Base-by-base conservation (phyloP, 2,888 invertebrate species). In the Chorisops tibialis region DNA sequence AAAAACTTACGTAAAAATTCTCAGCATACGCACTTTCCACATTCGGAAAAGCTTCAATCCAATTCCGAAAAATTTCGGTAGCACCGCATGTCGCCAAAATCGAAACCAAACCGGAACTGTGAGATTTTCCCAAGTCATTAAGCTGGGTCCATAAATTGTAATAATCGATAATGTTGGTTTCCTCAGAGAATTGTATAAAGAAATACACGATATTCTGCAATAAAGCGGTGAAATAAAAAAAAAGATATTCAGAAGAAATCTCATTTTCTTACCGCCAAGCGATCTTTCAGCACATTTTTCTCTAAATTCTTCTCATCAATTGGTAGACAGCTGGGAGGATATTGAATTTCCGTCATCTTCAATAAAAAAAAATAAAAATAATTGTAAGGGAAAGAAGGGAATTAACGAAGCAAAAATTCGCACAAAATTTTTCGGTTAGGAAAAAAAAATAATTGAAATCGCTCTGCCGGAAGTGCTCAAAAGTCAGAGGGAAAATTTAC, bases 161-260 rank as follows among this genome's bases (percentile, higher is more conserved):
- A 38, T 63, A 61, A 3, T 50, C 24, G 12, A 35, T 41, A 50
- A 61, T 56, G 37, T 63, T 58, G 12, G 5, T 22, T 9, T 50
- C 22, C 11, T 45, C 24, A 7, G 60, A 48, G 35, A 56, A 63
- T 11, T 49, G 41, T n/a, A 16, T 12, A 30, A 63, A 63, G 56
- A 60, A 60, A 22, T 60, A 48, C 22, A 56, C 19, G 16, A 63
- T 39, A 43, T 52, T 45, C 63, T 63, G 38, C 7, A 22, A 62
- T 39, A n/a, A 50, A 14, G 4, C 41, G 16, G 12, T n/a, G 12
- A 41, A 14, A 41, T 5, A 41, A 12, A 14, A 37, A 35, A 30
- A n/a, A n/a, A n/a, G n/a, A n/a, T n/a, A n/a, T n/a, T n/a, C n/a
- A n/a, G n/a, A n/a, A 30, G 1, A 30, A 30, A 30, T 7, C 9